phyloP scores from a whole-genome alignment of 2,797 vertebrate species.

The Chaetophractus vellerosus region DNA sequence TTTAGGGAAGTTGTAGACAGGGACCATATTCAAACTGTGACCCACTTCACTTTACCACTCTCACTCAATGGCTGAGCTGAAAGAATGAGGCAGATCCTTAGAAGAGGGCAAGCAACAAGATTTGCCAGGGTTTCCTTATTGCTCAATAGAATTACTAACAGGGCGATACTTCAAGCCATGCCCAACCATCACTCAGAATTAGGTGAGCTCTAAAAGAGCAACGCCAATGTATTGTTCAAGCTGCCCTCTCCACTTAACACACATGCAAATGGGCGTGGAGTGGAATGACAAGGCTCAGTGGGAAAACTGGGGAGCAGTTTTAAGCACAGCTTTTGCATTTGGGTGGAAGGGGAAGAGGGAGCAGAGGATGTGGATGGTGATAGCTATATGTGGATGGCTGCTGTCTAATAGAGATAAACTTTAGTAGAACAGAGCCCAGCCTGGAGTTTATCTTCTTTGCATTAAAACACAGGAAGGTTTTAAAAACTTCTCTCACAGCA shows the following conservation, averaged over 20 bases:
- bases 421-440: neutral
- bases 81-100: neutral
- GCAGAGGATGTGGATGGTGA: neutral
- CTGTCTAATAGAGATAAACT: neutral
- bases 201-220: neutral
- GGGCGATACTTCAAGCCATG: neutral
- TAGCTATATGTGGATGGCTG: neutral
- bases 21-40: neutral
- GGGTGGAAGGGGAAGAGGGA: neutral
- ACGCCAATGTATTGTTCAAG: neutral
- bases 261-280: neutral
- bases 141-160: neutral
- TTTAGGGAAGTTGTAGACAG: neutral
- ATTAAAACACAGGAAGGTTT: neutral
- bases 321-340: neutral
- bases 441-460: neutral
- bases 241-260: neutral
- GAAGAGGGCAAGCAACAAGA: neutral
- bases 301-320: neutral
- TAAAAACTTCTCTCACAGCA: neutral
- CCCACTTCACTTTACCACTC: neutral
- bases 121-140: neutral
- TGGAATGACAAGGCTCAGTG: neutral
- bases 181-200: neutral
- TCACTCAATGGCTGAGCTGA: neutral